Conservation (phyloP, 2,888 invertebrate genomes). For the Drosophila pseudotakahashii region DNA sequence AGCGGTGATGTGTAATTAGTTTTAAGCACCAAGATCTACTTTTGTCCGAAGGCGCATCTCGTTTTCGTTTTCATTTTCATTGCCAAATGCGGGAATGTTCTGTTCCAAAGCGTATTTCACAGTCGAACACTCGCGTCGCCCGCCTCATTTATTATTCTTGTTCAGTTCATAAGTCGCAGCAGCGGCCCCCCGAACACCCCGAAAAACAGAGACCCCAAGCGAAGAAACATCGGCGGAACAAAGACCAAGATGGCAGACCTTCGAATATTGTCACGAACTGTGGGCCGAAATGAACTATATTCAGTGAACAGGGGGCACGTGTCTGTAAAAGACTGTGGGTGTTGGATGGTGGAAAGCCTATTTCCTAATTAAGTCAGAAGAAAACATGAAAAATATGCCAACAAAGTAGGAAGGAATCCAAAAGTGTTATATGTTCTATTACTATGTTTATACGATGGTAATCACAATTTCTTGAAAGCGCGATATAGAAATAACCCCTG, state of each 20-base stretch:
- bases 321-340: slow-evolving; percentile 9
- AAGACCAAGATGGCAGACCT: slow-evolving; percentile 25
- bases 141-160: slow-evolving; percentile 48
- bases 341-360: not conserved
- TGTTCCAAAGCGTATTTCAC: slow-evolving; percentile 46
- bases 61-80: not conserved
- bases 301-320: slow-evolving; percentile 27
- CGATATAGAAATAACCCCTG: too few relatives aligned
- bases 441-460: too few relatives aligned
- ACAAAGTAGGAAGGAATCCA: slow-evolving; percentile 34
- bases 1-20: slow-evolving; percentile 1
- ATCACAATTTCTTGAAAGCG: too few relatives aligned
- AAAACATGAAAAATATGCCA: slow-evolving; percentile 58
- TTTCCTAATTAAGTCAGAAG: slow-evolving; percentile 63
- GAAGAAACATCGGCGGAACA: slow-evolving; percentile 17
- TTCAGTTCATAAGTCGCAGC: slow-evolving; percentile 44
- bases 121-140: slow-evolving; percentile 43
- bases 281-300: slow-evolving; percentile 41
- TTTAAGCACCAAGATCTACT: not conserved
- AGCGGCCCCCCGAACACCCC: not conserved
- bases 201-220: not conserved
- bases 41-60: not conserved
- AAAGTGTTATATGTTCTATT: slow-evolving; percentile 5
- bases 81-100: slow-evolving; percentile 20
- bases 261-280: slow-evolving; percentile 46